Percentiles rank a stretch among this genome's conserved stretches.
phyloP scores from a whole-genome alignment of 2,888 invertebrate species.

The Agrotis clavis region DNA sequence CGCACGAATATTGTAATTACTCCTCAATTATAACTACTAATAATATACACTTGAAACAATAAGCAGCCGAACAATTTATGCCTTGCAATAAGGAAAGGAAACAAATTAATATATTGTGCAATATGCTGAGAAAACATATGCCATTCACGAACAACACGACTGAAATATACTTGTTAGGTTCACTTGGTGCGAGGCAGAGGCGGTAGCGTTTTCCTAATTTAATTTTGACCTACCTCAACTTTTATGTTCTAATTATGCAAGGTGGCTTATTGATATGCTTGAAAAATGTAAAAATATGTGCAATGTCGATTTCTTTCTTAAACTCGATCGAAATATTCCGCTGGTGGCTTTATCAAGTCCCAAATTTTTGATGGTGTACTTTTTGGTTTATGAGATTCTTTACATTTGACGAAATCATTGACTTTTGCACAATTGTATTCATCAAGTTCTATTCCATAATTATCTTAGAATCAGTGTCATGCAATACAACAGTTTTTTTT shows the following conservation, averaged over 20 bases:
- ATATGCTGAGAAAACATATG: conserved; percentile 56
- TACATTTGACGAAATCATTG: not conserved
- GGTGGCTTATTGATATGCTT: too few species aligned
- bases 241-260: not conserved
- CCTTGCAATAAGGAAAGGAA: conserved; percentile 49
- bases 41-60: conserved; percentile 36
- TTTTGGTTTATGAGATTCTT: too few species aligned
- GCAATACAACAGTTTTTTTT: too few species aligned
- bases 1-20: conserved; percentile 25
- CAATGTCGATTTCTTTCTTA: not conserved
- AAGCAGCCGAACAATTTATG: conserved; percentile 33
- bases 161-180: conserved; percentile 56
- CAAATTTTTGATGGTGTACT: not conserved
- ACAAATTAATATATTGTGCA: conserved; percentile 51
- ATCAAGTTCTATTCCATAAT: not conserved
- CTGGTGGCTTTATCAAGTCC: not conserved
- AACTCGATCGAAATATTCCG: not conserved
- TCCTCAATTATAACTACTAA: conserved; percentile 18
- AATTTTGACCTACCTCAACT: not conserved
- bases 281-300: too few species aligned
- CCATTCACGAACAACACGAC: conserved; percentile 51
- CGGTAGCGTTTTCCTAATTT: conserved; percentile 32
- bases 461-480: not conserved
- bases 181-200: conserved; percentile 20
- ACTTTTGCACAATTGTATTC: not conserved